A percentile compares a stretch with the other conserved stretches of the same genome.
These are phyloP conservation scores for Trematocara unimaculatum DNA, from an alignment of 2,113 vertebrate genomes.

Conservation along the genomic window DNA sequence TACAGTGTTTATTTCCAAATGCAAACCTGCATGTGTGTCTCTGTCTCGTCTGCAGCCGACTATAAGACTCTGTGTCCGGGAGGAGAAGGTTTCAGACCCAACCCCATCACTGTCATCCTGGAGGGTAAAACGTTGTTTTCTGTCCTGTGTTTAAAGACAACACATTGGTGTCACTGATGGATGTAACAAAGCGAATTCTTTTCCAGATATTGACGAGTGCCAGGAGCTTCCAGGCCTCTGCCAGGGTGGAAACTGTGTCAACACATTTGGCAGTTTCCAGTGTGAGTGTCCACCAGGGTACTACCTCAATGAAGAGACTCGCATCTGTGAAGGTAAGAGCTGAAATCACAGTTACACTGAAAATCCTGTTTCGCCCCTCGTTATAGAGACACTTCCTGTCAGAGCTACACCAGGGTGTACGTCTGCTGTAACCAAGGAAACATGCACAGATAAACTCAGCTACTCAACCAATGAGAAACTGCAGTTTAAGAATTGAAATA, in stretches of 20 bases:
- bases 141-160: not conserved
- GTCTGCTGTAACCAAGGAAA: not conserved
- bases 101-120: slow-evolving; percentile 89
- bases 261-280: slow-evolving; percentile 94
- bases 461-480: not conserved
- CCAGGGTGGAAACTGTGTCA: slow-evolving; percentile 86
- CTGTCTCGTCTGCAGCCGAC: slow-evolving; percentile 72
- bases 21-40: not conserved
- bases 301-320: slow-evolving; percentile 84
- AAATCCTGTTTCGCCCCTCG: not conserved
- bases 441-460: not conserved
- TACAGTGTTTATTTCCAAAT: not conserved
- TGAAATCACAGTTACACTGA: not conserved
- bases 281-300: slow-evolving; percentile 87
- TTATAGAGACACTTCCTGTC: not conserved
- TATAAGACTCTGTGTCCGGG: slow-evolving; percentile 92
- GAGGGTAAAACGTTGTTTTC: slow-evolving; percentile 75
- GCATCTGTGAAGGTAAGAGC: slow-evolving; percentile 85
- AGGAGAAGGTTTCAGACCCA: slow-evolving; percentile 89
- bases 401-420: not conserved
- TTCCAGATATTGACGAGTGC: slow-evolving; percentile 88
- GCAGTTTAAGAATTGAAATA: not conserved
- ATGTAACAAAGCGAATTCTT: not conserved
- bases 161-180: not conserved
- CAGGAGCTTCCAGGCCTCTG: slow-evolving; percentile 90